Base-by-base conservation (phyloP, 2,113 vertebrate species). In the Periophthalmus modestus region DNA sequence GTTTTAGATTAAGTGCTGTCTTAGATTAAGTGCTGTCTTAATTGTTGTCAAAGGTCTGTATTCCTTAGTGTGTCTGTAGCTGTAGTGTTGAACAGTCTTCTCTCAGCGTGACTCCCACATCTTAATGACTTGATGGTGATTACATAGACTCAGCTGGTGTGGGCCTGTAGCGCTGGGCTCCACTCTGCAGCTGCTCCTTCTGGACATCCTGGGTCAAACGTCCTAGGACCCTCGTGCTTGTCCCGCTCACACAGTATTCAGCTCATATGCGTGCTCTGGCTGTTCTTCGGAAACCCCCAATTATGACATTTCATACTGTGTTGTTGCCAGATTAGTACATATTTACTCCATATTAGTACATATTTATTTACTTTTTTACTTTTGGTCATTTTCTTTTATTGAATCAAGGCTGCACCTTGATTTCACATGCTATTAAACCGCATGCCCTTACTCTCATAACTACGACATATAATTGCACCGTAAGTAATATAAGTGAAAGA, bases 131-230 rank as follows among this genome's bases (percentile, higher is more conserved):
- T 55, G 52, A 55, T n/a, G n/a, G 19, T 55, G 75, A 83, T 84
- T 86, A 75, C 77, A 72, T 62, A 21, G 71, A 69, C 65, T 48
- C 77, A 73, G 77, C 24, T 34, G 52, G 74, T 59, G 52, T 55
- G 52, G n/a, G 52, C 57, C 72, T 33, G 68, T 52, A 23, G 77
- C 69, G 7, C 55, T 54, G 11, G 62, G 75, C 68, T 76, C 72
- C 12, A 39, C 75, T 75, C 74, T 76, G 80, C 88, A 88, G 85
- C 81, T 87, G 86, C 77, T 84, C 73, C 69, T 54, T 55, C 69
- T 73, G 73, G 76, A 82, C 85, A 76, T 80, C 76, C 68, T 14
- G 28, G 78, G 84, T 82, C 82, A 79, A 69, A 28, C 23, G 52
- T 55, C 19, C 28, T 23, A 24, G 57, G 57, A 59, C 57, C 21